A percentile compares a stretch with the other conserved stretches of the same genome.
phyloP scores from a whole-genome alignment of 2,888 invertebrate genomes.

The Latheticus oryzae region DNA sequence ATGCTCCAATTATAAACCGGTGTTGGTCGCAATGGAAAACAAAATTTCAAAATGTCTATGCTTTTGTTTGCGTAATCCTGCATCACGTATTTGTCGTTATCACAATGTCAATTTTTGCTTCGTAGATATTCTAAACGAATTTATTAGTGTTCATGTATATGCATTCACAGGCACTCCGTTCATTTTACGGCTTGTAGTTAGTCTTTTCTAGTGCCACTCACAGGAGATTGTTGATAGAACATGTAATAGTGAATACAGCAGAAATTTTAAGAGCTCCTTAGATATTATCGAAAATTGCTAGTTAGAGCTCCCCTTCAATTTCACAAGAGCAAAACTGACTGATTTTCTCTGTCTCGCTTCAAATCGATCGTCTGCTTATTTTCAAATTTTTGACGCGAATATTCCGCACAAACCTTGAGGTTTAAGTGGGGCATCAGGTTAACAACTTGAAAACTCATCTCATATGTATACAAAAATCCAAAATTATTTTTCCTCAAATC shows the following conservation, averaged over 20 bases:
- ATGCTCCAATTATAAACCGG: slow-evolving; percentile 35
- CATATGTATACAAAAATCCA: too few species aligned
- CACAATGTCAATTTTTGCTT: slow-evolving; percentile 6
- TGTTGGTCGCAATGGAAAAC: slow-evolving; percentile 15
- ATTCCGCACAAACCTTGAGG: too few species aligned
- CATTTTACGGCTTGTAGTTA: slow-evolving; percentile 30
- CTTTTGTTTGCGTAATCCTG: slow-evolving; percentile 6
- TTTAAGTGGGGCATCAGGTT: too few species aligned
- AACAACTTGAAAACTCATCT: too few species aligned
- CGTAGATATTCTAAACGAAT: slow-evolving; percentile 23
- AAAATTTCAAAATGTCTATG: too few species aligned
- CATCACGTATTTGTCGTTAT: slow-evolving; percentile 20
- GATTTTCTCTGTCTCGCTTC: slow-evolving; percentile 8
- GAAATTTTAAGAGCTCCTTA: slow-evolving; percentile 35
- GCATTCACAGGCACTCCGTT: slow-evolving; percentile 35
- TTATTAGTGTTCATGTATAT: slow-evolving; percentile 39
- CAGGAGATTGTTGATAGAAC: slow-evolving; percentile 44
- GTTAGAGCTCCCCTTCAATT: slow-evolving; percentile 9
- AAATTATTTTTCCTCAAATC: too few species aligned
- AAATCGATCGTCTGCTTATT: slow-evolving; percentile 1
- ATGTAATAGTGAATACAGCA: slow-evolving; percentile 38
- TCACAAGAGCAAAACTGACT: slow-evolving; percentile 23
- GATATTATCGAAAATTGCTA: slow-evolving; percentile 38
- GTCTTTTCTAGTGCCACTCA: slow-evolving; percentile 41
- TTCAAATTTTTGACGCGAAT: too few species aligned